Evolutionary conservation across 2,113 vertebrate genomes (phyloP).

Genomic region (Onychorhynchus coronatus): DNA sequence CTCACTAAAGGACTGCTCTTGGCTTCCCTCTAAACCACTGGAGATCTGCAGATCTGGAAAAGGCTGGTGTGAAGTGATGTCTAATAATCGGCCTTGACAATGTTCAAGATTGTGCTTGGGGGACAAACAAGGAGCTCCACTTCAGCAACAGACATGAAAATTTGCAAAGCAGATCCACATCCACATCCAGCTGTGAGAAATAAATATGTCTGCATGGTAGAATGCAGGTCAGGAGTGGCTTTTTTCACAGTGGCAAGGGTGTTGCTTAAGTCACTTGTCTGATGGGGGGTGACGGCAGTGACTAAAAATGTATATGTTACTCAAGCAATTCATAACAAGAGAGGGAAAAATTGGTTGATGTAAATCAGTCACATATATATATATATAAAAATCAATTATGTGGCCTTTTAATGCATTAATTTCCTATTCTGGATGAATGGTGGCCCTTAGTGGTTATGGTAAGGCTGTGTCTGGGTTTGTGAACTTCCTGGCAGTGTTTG

Average conservation of each 20-base stretch:
- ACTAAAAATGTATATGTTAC: neutral
- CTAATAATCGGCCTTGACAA: conserved; percentile 49
- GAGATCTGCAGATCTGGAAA: neutral
- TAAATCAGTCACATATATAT: neutral
- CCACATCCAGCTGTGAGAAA: neutral
- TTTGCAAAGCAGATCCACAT: neutral
- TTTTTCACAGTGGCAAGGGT: neutral
- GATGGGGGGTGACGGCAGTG: neutral
- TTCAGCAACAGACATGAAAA: neutral
- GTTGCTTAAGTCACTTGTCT: neutral
- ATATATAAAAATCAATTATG: neutral
- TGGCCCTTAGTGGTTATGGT: neutral
- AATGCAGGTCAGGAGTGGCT: neutral
- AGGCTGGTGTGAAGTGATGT: conserved; percentile 39
- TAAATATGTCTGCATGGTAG: neutral
- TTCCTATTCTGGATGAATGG: conserved; percentile 30
- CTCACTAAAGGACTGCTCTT: neutral
- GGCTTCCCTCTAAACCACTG: neutral
- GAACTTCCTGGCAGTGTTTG: neutral
- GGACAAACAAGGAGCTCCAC: conserved; percentile 15
- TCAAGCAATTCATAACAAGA: neutral
- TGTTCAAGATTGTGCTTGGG: conserved; percentile 29
- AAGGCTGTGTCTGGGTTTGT: neutral
- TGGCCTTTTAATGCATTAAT: conserved; percentile 33
- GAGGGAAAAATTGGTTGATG: neutral